Base-by-base conservation (phyloP, 2,113 vertebrate genomes). In the Cochlearius cochlearius region DNA sequence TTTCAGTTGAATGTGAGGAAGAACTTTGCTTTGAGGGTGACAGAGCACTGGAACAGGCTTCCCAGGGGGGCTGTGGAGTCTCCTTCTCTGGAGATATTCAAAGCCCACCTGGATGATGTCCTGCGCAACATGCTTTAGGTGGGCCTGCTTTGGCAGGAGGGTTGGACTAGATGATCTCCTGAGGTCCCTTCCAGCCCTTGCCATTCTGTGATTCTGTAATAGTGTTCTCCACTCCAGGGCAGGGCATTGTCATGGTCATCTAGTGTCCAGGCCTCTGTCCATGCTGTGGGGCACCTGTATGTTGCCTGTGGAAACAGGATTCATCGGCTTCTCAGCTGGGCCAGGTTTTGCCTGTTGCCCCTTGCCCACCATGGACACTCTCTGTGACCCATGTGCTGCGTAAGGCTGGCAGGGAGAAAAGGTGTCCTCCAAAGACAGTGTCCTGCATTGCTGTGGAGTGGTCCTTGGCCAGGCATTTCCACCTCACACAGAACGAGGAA, bases 221-320 rank as follows among this genome's bases (percentile, higher is more conserved):
- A 29, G 29, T 43, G 12, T 67, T 62, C 89, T 77, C 39, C 80
- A 1, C 41, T 68, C 45, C 20, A 68, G 16, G 15, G 18, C 25
- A 66, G n/a, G 59, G 12, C 30, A 39, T 45, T 0, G 0, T 68
- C 29, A 36, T 47, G n/a, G 32, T n/a, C 12, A 5, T 27, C 20
- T 34, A 34, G 30, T 21, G 22, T 50, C 76, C 41, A 63, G 34
- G 29, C 86, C 66, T 77, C 25, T 7, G 2, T 39, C 30, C 30
- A 2, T 43, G 27, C 25, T 77, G 39, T 43, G 36, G 15, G 20
- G 16, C 43, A 53, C 12, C 14, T 45, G 9, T 63, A 71, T 3
- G 2, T 11, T 36, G 21, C 29, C 34, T 55, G 20, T 52, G 69
- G 66, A 67, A 88, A 19, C 0, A 4, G n/a, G 17, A 77, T 74